A percentile compares a stretch with the other conserved stretches of the same genome.
Evolutionary conservation across 2,888 invertebrate genomes (phyloP).

Genomic region (Hipparchia semele): DNA sequence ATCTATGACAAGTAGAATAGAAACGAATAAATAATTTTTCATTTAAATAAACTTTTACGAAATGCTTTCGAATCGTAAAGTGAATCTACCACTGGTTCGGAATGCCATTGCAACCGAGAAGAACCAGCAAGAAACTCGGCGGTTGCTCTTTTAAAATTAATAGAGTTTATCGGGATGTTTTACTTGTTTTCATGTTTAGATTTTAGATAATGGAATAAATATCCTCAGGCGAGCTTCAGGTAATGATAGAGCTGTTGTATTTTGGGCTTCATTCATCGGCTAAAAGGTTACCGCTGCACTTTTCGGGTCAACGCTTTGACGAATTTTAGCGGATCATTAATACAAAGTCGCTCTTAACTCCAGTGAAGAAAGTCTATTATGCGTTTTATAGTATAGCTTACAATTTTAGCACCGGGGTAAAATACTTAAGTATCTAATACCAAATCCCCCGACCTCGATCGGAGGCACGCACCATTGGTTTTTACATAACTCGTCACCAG

Average conservation of each 20-base stretch:
- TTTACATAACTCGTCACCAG: constrained; percentile 35
- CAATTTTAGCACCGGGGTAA: constrained; percentile 31
- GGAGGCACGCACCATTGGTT: constrained; percentile 37
- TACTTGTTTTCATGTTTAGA: not conserved
- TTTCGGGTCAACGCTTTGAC: not conserved
- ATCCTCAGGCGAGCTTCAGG: not conserved
- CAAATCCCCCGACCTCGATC: constrained; percentile 34
- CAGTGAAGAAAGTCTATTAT: constrained; percentile 8
- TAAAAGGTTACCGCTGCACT: constrained; percentile 1
- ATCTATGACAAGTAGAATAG: too few relatives aligned
- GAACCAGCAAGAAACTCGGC: too few relatives aligned
- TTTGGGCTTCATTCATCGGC: not conserved
- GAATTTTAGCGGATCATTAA: not conserved
- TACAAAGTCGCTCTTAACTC: constrained; percentile 12
- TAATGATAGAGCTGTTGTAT: not conserved
- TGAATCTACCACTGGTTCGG: too few relatives aligned
- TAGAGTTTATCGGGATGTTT: too few relatives aligned
- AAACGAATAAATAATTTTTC: too few relatives aligned
- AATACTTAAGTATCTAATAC: constrained; percentile 37
- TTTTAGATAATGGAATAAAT: not conserved
- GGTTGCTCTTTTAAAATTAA: too few relatives aligned
- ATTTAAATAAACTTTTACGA: too few relatives aligned
- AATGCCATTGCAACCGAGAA: too few relatives aligned
- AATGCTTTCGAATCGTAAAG: too few relatives aligned
- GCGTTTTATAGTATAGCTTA: constrained; percentile 8